Conservation (phyloP, 2,888 invertebrate genomes). For the Stomorhina lunata region DNA sequence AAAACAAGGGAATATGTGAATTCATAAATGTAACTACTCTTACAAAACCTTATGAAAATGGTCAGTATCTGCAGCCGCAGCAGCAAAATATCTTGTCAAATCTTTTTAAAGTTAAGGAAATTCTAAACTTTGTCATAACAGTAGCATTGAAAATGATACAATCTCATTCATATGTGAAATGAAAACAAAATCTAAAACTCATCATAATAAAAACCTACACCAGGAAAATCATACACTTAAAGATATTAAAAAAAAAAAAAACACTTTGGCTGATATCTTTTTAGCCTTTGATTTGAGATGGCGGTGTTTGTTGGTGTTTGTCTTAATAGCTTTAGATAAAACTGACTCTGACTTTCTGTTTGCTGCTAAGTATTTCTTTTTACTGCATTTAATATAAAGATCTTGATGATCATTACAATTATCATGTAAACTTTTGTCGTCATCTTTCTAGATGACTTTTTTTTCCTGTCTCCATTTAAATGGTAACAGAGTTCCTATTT, state of each 20-base stretch:
- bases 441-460: constrained; percentile 53
- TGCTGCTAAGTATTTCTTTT: too few species aligned
- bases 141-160: constrained; percentile 53
- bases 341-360: constrained; percentile 33
- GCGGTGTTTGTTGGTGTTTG: constrained; percentile 10
- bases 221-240: too few species aligned
- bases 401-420: constrained; percentile 62
- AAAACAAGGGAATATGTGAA: constrained; percentile 4
- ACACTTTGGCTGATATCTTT: not conserved
- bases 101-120: constrained; percentile 35
- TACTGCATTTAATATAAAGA: too few species aligned
- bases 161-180: not conserved
- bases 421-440: constrained; percentile 65
- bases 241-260: not conserved
- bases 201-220: constrained; percentile 1
- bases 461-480: constrained; percentile 34
- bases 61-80: not conserved
- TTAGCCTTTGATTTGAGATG: not conserved
- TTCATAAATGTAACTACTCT: not conserved
- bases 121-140: constrained; percentile 61
- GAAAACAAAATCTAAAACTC: constrained; percentile 3
- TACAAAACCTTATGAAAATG: not conserved
- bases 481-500: constrained; percentile 41
- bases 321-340: constrained; percentile 32
- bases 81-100: not conserved